phyloP scores from a whole-genome alignment of 2,113 vertebrate species.

The Galemys pyrenaicus region DNA sequence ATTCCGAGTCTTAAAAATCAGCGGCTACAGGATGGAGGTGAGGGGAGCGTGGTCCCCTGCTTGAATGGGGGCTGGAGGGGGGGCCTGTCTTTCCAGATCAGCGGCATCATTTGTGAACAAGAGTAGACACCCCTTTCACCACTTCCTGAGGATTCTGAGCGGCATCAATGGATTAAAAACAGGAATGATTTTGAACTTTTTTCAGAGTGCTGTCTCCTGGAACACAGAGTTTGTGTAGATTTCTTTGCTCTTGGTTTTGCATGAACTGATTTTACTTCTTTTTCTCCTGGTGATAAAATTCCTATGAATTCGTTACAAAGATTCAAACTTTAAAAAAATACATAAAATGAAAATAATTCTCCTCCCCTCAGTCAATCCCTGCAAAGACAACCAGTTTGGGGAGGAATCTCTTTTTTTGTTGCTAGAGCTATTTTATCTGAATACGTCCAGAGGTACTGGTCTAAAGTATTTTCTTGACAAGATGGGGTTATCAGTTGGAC shows the following conservation, averaged over 20 bases:
- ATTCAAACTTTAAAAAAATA: background rate
- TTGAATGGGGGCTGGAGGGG: too few relatives aligned
- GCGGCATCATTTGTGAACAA: too few relatives aligned
- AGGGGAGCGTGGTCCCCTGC: background rate
- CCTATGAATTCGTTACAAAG: background rate
- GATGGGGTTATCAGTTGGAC: background rate
- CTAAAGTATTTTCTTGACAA: background rate
- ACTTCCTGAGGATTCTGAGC: background rate
- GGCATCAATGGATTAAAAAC: background rate
- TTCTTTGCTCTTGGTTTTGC: background rate
- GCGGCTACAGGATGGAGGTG: background rate
- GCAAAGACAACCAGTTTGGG: background rate
- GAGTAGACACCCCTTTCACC: too few relatives aligned
- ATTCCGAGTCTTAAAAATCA: background rate
- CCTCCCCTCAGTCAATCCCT: background rate
- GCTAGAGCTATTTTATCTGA: background rate
- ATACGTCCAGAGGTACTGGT: background rate
- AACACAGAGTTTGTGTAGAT: background rate
- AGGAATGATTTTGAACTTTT: background rate
- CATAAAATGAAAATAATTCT: background rate
- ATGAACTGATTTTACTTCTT: background rate
- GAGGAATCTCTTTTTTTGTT: background rate
- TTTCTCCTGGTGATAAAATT: background rate
- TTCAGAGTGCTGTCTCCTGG: background rate
- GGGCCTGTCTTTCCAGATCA: background rate